These are phyloP conservation scores for Ptycholaimellus sp. DNA, from an alignment of 2,888 invertebrate species.

Conservation along the genomic window DNA sequence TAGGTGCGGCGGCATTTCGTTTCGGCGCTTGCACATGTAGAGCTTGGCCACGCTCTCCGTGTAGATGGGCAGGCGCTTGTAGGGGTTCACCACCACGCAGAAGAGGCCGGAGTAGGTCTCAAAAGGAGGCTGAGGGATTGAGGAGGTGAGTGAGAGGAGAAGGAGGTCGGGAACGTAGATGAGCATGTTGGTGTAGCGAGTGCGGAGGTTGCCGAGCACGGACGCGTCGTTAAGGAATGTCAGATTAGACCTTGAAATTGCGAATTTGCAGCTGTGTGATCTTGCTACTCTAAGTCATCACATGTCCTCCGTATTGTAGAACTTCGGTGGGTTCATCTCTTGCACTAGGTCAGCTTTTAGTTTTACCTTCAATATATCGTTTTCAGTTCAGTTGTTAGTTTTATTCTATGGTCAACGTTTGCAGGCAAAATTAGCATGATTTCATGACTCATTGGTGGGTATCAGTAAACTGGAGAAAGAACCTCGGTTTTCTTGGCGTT, in stretches of 20 bases:
- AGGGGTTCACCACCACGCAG: slow-evolving; percentile 24
- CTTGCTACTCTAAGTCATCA: too few relatives aligned
- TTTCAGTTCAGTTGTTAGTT: too few relatives aligned
- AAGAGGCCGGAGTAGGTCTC: slow-evolving; percentile 23
- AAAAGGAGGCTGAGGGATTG: slow-evolving; percentile 5
- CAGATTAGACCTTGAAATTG: slow-evolving; percentile 59
- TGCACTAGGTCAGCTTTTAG: slow-evolving; percentile 62
- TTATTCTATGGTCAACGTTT: too few relatives aligned
- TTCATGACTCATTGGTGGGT: too few relatives aligned
- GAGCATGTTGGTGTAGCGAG: slow-evolving; percentile 85
- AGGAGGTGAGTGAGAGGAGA: too few relatives aligned
- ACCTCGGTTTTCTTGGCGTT: too few relatives aligned
- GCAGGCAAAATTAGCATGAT: too few relatives aligned
- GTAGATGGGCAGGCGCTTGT: slow-evolving; percentile 23
- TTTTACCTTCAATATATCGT: too few relatives aligned
- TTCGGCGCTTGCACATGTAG: slow-evolving; percentile 8
- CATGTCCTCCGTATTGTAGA: slow-evolving; percentile 49
- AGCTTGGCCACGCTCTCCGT: slow-evolving; percentile 15
- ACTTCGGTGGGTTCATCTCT: slow-evolving; percentile 93
- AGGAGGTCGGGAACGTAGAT: slow-evolving; percentile 39
- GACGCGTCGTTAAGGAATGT: slow-evolving; percentile 97
- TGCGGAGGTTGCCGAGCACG: slow-evolving; percentile 88
- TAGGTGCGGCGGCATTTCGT: slow-evolving; percentile 19
- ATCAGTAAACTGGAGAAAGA: too few relatives aligned
- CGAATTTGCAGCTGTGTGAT: too few relatives aligned